These are phyloP conservation scores for Motacilla alba DNA, from an alignment of 2,113 vertebrate genomes.

Conservation along the genomic window DNA sequence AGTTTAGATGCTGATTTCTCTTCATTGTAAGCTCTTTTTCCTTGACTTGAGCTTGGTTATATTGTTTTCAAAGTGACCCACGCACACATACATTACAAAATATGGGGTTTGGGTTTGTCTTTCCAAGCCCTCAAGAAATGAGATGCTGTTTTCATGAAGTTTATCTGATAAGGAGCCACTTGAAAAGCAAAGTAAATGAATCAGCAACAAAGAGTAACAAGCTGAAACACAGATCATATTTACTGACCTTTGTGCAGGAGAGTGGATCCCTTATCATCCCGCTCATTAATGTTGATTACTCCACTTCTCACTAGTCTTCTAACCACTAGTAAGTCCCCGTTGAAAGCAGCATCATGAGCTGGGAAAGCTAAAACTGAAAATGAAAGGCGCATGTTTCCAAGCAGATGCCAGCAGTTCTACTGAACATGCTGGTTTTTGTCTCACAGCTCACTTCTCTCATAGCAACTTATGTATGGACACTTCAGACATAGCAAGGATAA, in stretches of 20 bases:
- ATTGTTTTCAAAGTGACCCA: background rate
- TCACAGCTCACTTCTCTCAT: background rate
- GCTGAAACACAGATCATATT: background rate
- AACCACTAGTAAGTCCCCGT: conserved; percentile 73
- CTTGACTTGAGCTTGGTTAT: background rate
- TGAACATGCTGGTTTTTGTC: background rate
- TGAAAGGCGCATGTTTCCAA: background rate
- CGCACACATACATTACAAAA: background rate
- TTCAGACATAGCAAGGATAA: background rate
- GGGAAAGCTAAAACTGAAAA: conserved; percentile 77
- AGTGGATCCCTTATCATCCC: conserved; percentile 74
- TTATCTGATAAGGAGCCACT: background rate
- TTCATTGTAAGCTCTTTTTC: background rate
- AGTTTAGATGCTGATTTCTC: background rate
- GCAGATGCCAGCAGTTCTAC: background rate
- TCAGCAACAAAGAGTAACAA: background rate
- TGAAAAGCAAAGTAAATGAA: conserved; percentile 26
- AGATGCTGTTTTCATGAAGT: background rate
- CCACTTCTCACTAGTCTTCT: conserved; percentile 73
- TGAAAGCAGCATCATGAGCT: conserved; percentile 73
- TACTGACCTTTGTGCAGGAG: conserved; percentile 79
- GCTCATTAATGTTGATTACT: conserved; percentile 78
- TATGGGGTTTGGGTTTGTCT: background rate
- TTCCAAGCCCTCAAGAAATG: background rate
- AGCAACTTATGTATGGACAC: background rate